phyloP scores from a whole-genome alignment of 2,888 invertebrate genomes.

The Aleiodes alternator region DNA sequence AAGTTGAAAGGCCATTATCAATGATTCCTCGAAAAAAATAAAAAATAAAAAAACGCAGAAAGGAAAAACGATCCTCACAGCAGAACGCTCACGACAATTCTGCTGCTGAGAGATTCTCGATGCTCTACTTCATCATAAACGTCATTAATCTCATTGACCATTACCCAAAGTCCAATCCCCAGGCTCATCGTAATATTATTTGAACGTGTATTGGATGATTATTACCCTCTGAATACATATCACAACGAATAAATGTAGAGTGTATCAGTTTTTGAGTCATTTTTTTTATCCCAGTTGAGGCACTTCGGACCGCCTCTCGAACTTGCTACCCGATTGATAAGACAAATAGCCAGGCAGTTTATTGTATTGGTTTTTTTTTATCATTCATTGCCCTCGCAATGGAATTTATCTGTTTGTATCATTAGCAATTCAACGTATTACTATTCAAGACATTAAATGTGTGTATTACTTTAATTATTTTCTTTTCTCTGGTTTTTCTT shows the following conservation, averaged over 20 bases:
- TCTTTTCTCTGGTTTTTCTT: too few relatives aligned
- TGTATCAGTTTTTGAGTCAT: slow-evolving; percentile 15
- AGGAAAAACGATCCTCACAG: slow-evolving; percentile 59
- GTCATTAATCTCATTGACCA: slow-evolving; percentile 70
- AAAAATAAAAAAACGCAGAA: not conserved
- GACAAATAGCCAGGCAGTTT: not conserved
- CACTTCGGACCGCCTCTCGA: slow-evolving; percentile 22
- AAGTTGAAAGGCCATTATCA: slow-evolving; percentile 62
- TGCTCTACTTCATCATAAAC: slow-evolving; percentile 67
- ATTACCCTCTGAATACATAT: not conserved
- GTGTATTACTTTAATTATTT: too few relatives aligned
- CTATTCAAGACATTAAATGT: too few relatives aligned
- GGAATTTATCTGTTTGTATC: slow-evolving; percentile 4
- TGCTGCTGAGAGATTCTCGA: slow-evolving; percentile 62
- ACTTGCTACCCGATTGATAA: slow-evolving; percentile 27
- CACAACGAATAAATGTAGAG: slow-evolving; percentile 9
- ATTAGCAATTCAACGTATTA: not conserved
- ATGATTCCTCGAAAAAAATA: not conserved
- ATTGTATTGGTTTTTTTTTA: not conserved
- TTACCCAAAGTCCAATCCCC: slow-evolving; percentile 69
- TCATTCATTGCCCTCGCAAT: slow-evolving; percentile 20
- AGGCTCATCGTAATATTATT: not conserved
- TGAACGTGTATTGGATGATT: slow-evolving; percentile 42
- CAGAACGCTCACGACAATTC: slow-evolving; percentile 67
- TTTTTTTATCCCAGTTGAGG: not conserved